Evolutionary conservation across 2,797 vertebrate species (phyloP), one percentile per base, ranked within the genome.

Genomic region (Pelodytes ibericus): DNA sequence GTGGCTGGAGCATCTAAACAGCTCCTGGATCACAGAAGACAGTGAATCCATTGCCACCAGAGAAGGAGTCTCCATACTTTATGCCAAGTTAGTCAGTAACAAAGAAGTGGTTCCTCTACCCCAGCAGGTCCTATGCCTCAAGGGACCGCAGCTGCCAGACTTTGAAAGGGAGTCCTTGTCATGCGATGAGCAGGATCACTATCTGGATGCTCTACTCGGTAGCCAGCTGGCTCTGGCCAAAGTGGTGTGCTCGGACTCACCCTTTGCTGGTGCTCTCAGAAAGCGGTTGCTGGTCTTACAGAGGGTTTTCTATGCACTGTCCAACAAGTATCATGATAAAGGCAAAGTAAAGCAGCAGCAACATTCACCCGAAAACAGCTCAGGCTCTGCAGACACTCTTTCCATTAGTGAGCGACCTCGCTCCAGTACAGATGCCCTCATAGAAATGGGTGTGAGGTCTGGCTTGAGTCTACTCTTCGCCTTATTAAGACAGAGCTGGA

Each of bases 1-100:
- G 89, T 99, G 97, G 97, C 93, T 99, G 70, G 97, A 99, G 90
- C 97, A 99, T 86, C 93, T 99, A 0, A 99, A 99, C 90, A 97
- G 96, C 90, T 99, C 96, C 44, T 99, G 97, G 97, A 99, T 99
- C 85, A 95, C 95, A 4, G 97, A 99, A 84, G 96, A 99, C 91
- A 99, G 97, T 74, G 97, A 99, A 89, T 98, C 96, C 39, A 96
- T 99, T 64, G 95, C 97, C 76, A 98, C 96, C 0, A 92, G 97
- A 85, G 96, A 99, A 71, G 97, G 97, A 2, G 97, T 98, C 47
- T 92, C 95, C 8, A 71, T 96, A 84, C 87, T 99, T 8, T 98
- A 97, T 47, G 89, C 95, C 4, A 98, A 98, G 87, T 90, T 99
- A 81, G 90, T 98, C 81, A 89, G 91, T 88, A 99, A 98, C 91